Evolutionary conservation across 1,140 invertebrate genomes (phyloP).

Genomic region (Latrodectus geometricus): DNA sequence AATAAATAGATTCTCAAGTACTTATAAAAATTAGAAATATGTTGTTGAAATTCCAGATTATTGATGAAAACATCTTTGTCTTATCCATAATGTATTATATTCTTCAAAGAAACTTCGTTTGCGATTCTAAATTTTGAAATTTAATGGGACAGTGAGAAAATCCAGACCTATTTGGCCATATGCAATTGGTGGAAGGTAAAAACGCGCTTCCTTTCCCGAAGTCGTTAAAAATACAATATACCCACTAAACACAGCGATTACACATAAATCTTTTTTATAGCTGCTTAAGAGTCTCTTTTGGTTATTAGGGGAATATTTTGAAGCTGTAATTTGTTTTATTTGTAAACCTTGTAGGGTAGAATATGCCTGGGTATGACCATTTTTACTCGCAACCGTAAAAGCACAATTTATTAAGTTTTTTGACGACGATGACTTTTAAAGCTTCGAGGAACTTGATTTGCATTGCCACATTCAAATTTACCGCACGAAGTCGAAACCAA

Average conservation of each 20-base stretch:
- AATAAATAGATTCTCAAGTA: too few species aligned
- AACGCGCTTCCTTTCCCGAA: conserved; percentile 3
- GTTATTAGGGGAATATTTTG: conserved; percentile 36
- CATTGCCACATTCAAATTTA: conserved; percentile 16
- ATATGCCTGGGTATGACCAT: conserved; percentile 10
- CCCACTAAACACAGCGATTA: conserved; percentile 46
- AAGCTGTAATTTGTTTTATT: conserved; percentile 33
- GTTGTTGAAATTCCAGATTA: neutral
- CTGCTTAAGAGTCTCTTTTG: conserved; percentile 36
- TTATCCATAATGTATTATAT: neutral
- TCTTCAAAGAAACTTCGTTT: neutral
- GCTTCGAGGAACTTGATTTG: conserved; percentile 34
- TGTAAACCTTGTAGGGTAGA: conserved; percentile 4
- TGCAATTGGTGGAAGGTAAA: neutral
- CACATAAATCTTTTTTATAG: conserved; percentile 56
- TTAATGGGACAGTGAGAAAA: conserved; percentile 23
- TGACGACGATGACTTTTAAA: conserved; percentile 5
- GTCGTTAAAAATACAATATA: conserved; percentile 54
- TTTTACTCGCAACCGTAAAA: conserved; percentile 38
- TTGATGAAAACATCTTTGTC: neutral
- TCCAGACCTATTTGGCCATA: neutral
- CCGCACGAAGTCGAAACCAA: neutral
- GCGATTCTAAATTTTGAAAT: conserved; percentile 4
- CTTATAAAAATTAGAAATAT: too few species aligned
- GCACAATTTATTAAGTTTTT: conserved; percentile 50